Evolutionary conservation across 1,140 invertebrate genomes (phyloP).

Genomic region (Cephus cinctus): DNA sequence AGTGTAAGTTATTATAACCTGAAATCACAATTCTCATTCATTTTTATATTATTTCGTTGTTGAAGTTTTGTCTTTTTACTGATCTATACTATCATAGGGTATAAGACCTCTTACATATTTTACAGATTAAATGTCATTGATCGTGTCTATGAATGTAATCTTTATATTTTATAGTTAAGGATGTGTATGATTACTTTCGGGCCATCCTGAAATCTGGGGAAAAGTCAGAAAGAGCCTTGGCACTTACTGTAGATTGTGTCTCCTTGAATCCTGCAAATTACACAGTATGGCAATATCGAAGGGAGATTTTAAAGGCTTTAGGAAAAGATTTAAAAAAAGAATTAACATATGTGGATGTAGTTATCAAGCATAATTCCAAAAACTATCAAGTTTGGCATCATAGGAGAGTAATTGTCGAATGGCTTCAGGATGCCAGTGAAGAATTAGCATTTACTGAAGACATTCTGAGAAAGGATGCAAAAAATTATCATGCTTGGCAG

Average conservation of each 20-base stretch:
- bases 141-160: slow-evolving; percentile 2
- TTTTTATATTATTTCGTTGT: background rate
- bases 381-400: slow-evolving; percentile 96
- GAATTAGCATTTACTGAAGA: slow-evolving; percentile 83
- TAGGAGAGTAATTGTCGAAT: slow-evolving; percentile 83
- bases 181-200: slow-evolving; percentile 95
- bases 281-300: slow-evolving; percentile 95
- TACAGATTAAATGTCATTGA: slow-evolving; percentile 1
- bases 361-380: slow-evolving; percentile 91
- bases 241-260: slow-evolving; percentile 86
- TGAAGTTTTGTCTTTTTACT: background rate
- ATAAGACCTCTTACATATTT: slow-evolving; percentile 5
- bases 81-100: slow-evolving; percentile 2
- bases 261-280: slow-evolving; percentile 97
- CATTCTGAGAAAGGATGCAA: slow-evolving; percentile 84
- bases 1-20: slow-evolving; percentile 65
- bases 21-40: background rate
- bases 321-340: slow-evolving; percentile 81
- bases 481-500: slow-evolving; percentile 99
- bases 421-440: slow-evolving; percentile 73
- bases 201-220: slow-evolving; percentile 84
- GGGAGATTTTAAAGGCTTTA: slow-evolving; percentile 79
- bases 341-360: slow-evolving; percentile 76
- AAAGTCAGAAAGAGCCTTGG: slow-evolving; percentile 83
- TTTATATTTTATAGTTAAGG: slow-evolving; percentile 72